Base-by-base conservation (phyloP, 2,888 invertebrate species). In the Ctenicera cuprea region DNA sequence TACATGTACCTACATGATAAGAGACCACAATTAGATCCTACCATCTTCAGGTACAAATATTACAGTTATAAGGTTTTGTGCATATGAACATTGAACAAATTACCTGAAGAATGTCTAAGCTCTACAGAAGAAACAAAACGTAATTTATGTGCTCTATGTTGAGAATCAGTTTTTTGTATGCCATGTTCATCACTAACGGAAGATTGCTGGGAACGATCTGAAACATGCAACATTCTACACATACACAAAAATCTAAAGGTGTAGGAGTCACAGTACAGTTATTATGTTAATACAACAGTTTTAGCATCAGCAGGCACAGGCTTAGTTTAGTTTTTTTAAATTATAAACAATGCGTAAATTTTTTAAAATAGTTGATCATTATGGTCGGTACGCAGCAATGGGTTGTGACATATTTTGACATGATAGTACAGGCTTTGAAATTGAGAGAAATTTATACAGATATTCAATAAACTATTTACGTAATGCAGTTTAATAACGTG, bases 121-220 rank as follows among this genome's bases (percentile, higher is more conserved):
- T 95, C 95, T 81, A 95, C 94, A 57, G 94, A 94, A 77, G 94
- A 92, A 70, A 94, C 94, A 88, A 95, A 95, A 80, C 95, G 91
- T 78, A 95, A 89, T 88, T 94, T 94, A 77, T 94, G 93, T 82
- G 90, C 88, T 87, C 89, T 90, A 87, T 88, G 87, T 81, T 88
- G 89, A 84, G 87, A 83, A 79, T 87, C 87, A 78, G 85, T 85
- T 83, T 86, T 87, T 77, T 84, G 85, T 80, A 86, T 81, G 76
- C 82, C 83, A 85, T 87, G 89, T 85, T 90, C 89, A 85, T 89
- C 89, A 83, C 87, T 89, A 87, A 88, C 86, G 84, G 90, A 89
- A 83, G 89, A 88, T 85, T 88, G 88, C 87, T 89, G 89, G 83
- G 89, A 89, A 85, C 87, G 89, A 88, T 90, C 90, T 90, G 90